Evolutionary conservation across 2,888 invertebrate species (phyloP), one percentile per base, ranked within the genome.

Genomic region (Eupelmus urozonus): DNA sequence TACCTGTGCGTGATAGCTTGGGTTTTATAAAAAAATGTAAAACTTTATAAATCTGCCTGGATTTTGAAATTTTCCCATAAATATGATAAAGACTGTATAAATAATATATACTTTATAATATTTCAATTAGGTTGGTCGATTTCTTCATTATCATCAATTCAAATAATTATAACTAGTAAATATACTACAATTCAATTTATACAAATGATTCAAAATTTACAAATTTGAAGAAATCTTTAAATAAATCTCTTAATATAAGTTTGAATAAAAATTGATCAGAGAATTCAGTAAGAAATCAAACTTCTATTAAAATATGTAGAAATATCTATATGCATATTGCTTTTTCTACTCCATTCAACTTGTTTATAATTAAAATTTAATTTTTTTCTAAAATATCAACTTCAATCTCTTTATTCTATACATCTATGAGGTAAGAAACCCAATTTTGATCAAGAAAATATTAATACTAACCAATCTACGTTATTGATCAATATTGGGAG

Each of bases 291-390:
- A 51, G 70, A 71, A 59, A 76, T 76, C 40, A 66, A 77, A 57
- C 16, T 57, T 55, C 34, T 74, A 74, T 40, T 65, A 65, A 65
- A 77, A 72, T 67, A 57, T 62, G 29, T 72, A 77, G 51, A 71
- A 70, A 67, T 59, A 45, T 66, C 23, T 45, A 60, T 45, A 25
- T 45, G 13, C 16, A 40, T 71, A 34, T 70, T 74, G 57, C 65
- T 70, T 66, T 73, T n/a, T 62, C 23, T 20, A 55, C 62, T 57
- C 42, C 42, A 3, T 70, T 73, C 13, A 55, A 20, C 1, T 20
- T 45, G 4, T 45, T 29, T 71, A 27, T 65, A 4, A 49, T 49
- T 53, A 29, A 25, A 62, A 55, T 73, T 20, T 9, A 42, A n/a
- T 0, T 51, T 34, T 11, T 72, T 73, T 63, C 13, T 73, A 57